phyloP scores from a whole-genome alignment of 2,113 vertebrate species.

The Mesembrinibis cayennensis region DNA sequence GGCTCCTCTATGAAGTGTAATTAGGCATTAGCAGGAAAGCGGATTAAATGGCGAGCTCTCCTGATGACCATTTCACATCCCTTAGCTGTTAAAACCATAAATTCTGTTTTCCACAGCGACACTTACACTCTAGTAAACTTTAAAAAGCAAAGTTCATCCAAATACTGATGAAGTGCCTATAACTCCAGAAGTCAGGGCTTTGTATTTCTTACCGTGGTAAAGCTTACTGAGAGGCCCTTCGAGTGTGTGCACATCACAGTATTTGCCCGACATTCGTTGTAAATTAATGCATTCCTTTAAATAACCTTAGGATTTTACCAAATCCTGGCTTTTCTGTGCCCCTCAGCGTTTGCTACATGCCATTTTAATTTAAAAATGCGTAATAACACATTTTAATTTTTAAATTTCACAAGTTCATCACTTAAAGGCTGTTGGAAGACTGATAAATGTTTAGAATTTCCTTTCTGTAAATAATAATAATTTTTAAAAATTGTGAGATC shows the following conservation, averaged over 20 bases:
- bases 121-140: background rate
- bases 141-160: background rate
- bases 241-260: background rate
- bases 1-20: background rate
- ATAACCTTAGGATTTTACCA: background rate
- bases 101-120: background rate
- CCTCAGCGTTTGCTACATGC: background rate
- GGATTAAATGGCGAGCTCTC: background rate
- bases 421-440: background rate
- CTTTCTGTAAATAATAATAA: background rate
- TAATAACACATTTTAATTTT: background rate
- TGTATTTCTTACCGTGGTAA: background rate
- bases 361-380: background rate
- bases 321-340: background rate
- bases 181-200: background rate
- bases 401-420: background rate
- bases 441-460: background rate
- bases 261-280: background rate
- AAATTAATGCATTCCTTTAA: background rate
- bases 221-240: background rate
- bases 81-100: background rate
- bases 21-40: background rate
- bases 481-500: rapidly evolving
- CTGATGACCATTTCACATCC: background rate
- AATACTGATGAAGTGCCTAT: background rate